A percentile compares a stretch with the other conserved stretches of the same genome.
Conservation (phyloP, 2,113 vertebrate genomes). For the Notechis scutatus region DNA sequence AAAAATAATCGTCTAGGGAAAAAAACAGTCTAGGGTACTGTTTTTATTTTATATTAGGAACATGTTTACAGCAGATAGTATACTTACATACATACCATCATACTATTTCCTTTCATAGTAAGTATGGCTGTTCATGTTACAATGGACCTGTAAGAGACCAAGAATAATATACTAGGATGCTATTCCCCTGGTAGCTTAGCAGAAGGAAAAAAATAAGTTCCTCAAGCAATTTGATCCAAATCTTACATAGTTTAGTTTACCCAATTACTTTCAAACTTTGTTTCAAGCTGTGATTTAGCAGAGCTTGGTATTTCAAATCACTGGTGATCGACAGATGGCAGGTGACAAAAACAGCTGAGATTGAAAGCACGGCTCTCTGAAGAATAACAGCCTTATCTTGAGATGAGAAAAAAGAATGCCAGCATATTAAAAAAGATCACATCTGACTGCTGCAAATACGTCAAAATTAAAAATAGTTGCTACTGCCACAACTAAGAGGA, state of each 20-base stretch:
- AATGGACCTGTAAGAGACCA: not conserved
- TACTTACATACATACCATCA: not conserved
- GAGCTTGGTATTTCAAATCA: not conserved
- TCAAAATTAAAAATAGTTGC: not conserved
- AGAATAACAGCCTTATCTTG: not conserved
- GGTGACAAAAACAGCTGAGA: conserved; percentile 1
- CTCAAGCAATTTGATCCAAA: not conserved
- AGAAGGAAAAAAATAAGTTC: not conserved
- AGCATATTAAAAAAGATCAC: not conserved
- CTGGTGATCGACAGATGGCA: not conserved
- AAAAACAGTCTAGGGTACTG: not conserved
- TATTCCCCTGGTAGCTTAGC: not conserved
- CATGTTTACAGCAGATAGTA: not conserved
- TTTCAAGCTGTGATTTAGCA: not conserved
- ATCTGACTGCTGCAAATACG: not conserved
- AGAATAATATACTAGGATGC: not conserved
- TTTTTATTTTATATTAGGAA: not conserved
- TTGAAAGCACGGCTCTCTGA: not conserved
- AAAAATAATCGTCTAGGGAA: not conserved
- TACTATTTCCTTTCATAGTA: not conserved
- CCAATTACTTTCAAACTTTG: not conserved
- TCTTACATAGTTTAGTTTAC: not conserved
- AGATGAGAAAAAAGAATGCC: not conserved
- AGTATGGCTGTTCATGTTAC: not conserved
- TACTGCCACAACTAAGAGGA: not conserved